A percentile compares a stretch with the other conserved stretches of the same genome.
Evolutionary conservation across 2,888 invertebrate species (phyloP).

Genomic region (Saturnia japonica): DNA sequence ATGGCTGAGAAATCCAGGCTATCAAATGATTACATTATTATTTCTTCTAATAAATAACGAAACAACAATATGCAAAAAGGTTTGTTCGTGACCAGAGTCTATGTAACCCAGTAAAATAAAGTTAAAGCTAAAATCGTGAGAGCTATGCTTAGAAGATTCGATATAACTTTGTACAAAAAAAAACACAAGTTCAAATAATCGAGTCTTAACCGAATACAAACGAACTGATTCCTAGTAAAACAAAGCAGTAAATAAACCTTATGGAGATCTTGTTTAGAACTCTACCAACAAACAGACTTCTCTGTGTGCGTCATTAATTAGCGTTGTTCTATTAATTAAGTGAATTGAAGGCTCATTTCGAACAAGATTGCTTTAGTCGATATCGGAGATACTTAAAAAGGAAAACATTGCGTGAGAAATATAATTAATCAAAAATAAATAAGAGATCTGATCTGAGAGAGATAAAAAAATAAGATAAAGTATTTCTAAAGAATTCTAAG

Average conservation of each 20-base stretch:
- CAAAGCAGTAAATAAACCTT: conserved; percentile 26
- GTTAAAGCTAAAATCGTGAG: not conserved
- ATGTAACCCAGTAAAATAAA: not conserved
- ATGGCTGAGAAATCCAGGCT: no score
- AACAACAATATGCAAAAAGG: not conserved
- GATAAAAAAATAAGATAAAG: no score
- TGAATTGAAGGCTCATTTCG: not conserved
- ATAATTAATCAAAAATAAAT: not conserved
- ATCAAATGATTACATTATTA: no score
- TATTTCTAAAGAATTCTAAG: no score
- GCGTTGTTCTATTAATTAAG: conserved; percentile 40
- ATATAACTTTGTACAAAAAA: not conserved
- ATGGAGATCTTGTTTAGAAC: conserved; percentile 38
- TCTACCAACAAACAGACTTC: conserved; percentile 8
- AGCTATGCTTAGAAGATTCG: not conserved
- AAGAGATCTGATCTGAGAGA: not conserved
- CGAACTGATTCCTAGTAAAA: conserved; percentile 19
- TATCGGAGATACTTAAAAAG: not conserved
- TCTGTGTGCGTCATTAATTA: conserved; percentile 38
- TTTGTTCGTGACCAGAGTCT: not conserved
- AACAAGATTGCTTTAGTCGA: not conserved
- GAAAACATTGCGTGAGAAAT: not conserved
- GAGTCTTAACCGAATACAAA: not conserved
- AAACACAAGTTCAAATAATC: not conserved
- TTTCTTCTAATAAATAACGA: not conserved